phyloP scores from a whole-genome alignment of 2,888 invertebrate genomes.

The Ferrisia virgata region DNA sequence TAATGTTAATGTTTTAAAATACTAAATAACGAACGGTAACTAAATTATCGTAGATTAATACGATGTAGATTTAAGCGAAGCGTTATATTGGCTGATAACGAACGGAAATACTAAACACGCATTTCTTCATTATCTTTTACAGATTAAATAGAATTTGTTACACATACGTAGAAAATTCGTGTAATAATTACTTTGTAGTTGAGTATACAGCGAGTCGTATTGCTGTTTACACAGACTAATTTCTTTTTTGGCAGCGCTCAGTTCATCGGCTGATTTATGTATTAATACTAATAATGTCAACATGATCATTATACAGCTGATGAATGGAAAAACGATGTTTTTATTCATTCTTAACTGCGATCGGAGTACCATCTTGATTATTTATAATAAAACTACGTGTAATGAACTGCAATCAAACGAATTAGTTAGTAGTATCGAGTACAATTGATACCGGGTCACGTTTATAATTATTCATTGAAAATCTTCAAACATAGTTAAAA shows the following conservation, averaged over 20 bases:
- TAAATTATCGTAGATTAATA: too few species aligned
- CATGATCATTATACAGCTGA: slow-evolving; percentile 40
- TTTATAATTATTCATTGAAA: too few species aligned
- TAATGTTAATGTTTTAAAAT: neutral
- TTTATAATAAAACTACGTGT: neutral
- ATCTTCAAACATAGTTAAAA: too few species aligned
- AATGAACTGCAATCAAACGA: neutral
- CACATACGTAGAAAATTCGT: neutral
- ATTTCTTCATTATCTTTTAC: neutral
- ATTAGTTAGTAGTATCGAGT: neutral
- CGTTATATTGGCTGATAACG: neutral
- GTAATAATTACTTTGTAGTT: slow-evolving; percentile 58
- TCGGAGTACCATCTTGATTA: slow-evolving; percentile 31
- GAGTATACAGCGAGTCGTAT: slow-evolving; percentile 60
- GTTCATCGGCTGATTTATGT: slow-evolving; percentile 50
- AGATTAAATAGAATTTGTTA: neutral
- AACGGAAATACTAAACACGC: too few species aligned
- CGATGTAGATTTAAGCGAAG: neutral
- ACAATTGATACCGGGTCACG: neutral
- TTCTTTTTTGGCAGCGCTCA: slow-evolving; percentile 57
- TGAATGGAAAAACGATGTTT: slow-evolving; percentile 34
- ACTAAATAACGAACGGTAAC: neutral
- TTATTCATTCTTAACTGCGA: slow-evolving; percentile 41
- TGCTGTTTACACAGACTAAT: slow-evolving; percentile 57
- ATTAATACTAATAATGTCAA: slow-evolving; percentile 27